A percentile compares a stretch with the other conserved stretches of the same genome.
phyloP scores from a whole-genome alignment of 2,888 invertebrate species.

The Luperina testacea region DNA sequence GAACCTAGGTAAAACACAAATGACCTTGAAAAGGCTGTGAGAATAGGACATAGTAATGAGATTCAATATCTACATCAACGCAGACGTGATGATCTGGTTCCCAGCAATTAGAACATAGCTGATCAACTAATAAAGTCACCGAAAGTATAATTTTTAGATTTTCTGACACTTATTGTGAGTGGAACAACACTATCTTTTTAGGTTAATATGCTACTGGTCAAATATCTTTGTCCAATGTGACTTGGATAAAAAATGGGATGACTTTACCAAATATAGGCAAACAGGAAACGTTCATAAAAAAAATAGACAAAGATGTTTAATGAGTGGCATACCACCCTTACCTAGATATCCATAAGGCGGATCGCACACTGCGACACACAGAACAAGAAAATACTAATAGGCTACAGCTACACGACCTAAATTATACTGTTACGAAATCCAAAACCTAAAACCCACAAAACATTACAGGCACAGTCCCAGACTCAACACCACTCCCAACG shows the following conservation, averaged over 20 bases:
- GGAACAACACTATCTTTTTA: not conserved
- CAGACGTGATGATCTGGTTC: not conserved
- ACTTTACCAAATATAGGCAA: not conserved
- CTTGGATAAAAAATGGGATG: not conserved
- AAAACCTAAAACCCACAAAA: not conserved
- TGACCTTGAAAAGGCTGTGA: not conserved
- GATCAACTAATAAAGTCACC: not conserved
- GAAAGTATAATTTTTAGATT: not conserved
- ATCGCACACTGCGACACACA: not conserved
- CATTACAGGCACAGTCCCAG: conserved; percentile 66
- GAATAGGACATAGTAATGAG: not conserved
- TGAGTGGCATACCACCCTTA: not conserved
- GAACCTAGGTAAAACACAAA: not conserved
- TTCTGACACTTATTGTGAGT: not conserved
- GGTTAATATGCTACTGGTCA: not conserved
- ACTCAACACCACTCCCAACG: conserved; percentile 52
- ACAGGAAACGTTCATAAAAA: not conserved
- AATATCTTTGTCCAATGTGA: not conserved
- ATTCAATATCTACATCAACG: not conserved
- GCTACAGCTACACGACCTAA: not conserved
- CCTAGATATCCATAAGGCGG: not conserved
- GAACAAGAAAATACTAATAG: not conserved
- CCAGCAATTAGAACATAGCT: not conserved
- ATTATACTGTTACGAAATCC: not conserved
- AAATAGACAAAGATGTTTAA: not conserved